Evolutionary conservation across 2,888 invertebrate species (phyloP).

Genomic region (Tachina fera): DNA sequence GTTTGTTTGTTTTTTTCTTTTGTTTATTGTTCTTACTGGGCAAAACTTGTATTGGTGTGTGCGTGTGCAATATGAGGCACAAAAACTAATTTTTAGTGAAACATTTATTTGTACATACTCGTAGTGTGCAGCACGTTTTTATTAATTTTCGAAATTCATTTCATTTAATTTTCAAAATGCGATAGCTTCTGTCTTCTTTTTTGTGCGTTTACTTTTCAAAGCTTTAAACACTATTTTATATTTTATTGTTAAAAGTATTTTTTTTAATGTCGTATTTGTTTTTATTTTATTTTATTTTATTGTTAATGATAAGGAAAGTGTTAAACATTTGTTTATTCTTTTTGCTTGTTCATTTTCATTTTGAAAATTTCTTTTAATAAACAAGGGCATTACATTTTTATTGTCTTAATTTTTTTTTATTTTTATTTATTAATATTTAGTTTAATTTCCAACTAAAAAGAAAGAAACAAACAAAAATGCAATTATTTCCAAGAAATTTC

Average conservation of each 20-base stretch:
- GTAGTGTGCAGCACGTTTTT: slow-evolving; percentile 52
- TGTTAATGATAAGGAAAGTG: slow-evolving; percentile 66
- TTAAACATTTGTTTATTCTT: slow-evolving; percentile 51
- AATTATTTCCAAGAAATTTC: slow-evolving; percentile 69
- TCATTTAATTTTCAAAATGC: slow-evolving; percentile 59
- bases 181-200: slow-evolving; percentile 38
- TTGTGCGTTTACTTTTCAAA: background rate
- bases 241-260: slow-evolving; percentile 29
- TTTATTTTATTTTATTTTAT: background rate
- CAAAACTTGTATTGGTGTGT: slow-evolving; percentile 19
- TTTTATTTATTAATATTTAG: slow-evolving; percentile 66
- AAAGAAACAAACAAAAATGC: slow-evolving; percentile 41
- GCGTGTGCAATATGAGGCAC: slow-evolving; percentile 38
- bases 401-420: slow-evolving; percentile 4
- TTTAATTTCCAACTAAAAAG: slow-evolving; percentile 69
- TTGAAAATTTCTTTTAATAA: slow-evolving; percentile 21
- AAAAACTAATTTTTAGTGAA: slow-evolving; percentile 40
- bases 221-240: slow-evolving; percentile 30
- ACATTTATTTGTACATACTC: background rate
- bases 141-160: slow-evolving; percentile 51
- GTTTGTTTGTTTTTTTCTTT: slow-evolving; percentile 9
- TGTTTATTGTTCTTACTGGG: slow-evolving; percentile 32
- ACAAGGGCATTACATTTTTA: slow-evolving; percentile 26
- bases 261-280: background rate
- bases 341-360: slow-evolving; percentile 16